phyloP scores from a whole-genome alignment of 2,888 invertebrate species.

The Atrina japonica region DNA sequence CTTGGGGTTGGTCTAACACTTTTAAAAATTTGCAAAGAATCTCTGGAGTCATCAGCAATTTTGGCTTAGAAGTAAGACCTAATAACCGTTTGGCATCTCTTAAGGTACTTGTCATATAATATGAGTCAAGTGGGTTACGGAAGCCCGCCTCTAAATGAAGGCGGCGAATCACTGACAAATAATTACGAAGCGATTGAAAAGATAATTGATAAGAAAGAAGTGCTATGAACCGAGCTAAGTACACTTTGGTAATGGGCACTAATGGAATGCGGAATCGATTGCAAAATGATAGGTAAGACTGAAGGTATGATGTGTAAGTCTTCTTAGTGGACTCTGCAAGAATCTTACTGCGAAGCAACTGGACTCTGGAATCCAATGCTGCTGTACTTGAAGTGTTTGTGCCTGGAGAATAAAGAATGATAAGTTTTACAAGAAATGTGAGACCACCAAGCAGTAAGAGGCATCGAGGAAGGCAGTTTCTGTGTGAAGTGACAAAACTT shows the following conservation, averaged over 20 bases:
- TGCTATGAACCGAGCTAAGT: constrained; percentile 31
- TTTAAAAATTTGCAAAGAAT: constrained; percentile 7
- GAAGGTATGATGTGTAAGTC: constrained; percentile 25
- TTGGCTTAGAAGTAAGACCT: too few relatives aligned
- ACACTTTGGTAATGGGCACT: constrained; percentile 3
- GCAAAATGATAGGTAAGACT: constrained; percentile 26
- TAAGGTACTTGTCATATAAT: constrained; percentile 1
- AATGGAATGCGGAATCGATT: constrained; percentile 5
- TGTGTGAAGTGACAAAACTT: background rate
- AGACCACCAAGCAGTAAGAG: too few relatives aligned
- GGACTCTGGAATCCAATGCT: constrained; percentile 21
- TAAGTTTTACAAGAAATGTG: constrained; percentile 10
- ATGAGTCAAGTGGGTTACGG: constrained; percentile 11
- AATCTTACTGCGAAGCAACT: background rate
- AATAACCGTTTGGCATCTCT: too few relatives aligned
- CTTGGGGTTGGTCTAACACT: too few relatives aligned
- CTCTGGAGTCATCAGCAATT: too few relatives aligned
- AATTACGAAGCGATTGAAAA: constrained; percentile 4
- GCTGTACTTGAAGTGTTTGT: background rate
- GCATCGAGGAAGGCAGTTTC: too few relatives aligned
- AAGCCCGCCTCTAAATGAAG: too few relatives aligned
- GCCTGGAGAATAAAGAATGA: constrained; percentile 20
- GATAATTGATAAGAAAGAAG: constrained; percentile 6
- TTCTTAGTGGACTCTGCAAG: constrained; percentile 30
- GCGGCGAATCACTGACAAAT: constrained; percentile 2